Evolutionary conservation across 2,113 vertebrate genomes (phyloP), one percentile per base, ranked within the genome.

Genomic region (Plotosus lineatus): DNA sequence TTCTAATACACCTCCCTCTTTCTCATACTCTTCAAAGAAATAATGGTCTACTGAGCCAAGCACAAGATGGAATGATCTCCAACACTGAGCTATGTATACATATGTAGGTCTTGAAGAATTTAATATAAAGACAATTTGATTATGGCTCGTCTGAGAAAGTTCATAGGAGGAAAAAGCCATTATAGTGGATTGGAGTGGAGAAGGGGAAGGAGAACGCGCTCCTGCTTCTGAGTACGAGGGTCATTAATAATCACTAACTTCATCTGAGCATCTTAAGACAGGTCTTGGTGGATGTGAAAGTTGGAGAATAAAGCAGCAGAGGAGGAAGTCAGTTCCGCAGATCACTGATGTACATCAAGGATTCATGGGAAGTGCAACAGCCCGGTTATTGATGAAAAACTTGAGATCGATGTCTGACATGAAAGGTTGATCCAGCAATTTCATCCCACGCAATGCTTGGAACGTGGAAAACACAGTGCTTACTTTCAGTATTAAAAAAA

Each of bases 191-290:
- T 55, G 28, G 90, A 87, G 84, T 81, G 83, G 83, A 88, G 78
- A 85, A 72, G 78, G 84, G 86, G 85, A 81, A 80, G 36, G 69
- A 73, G 87, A 89, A 78, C 77, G 86, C 81, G 84, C 56, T 55
- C 58, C 48, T 33, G 75, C 71, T 75, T 53, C 36, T 53, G 80
- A 88, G 89, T 87, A 87, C 74, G 81, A 89, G 90, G 85, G 82
- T 81, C 91, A 93, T 93, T 89, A 91, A 90, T 93, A 91, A 90
- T 90, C 84, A 85, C 90, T 92, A 94, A 92, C 89, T 89, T 91
- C 79, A 91, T 93, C 93, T 90, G 86, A 82, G 85, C 82, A 84
- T 88, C 83, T 85, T 87, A 83, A 86, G 80, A 72, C 61, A 65
- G 81, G 74, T 77, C 75, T 77, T 76, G 73, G 82, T 82, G 79